A percentile compares a stretch with the other conserved stretches of the same genome.
Evolutionary conservation across 2,113 vertebrate species (phyloP).

Genomic region (Astur gentilis): DNA sequence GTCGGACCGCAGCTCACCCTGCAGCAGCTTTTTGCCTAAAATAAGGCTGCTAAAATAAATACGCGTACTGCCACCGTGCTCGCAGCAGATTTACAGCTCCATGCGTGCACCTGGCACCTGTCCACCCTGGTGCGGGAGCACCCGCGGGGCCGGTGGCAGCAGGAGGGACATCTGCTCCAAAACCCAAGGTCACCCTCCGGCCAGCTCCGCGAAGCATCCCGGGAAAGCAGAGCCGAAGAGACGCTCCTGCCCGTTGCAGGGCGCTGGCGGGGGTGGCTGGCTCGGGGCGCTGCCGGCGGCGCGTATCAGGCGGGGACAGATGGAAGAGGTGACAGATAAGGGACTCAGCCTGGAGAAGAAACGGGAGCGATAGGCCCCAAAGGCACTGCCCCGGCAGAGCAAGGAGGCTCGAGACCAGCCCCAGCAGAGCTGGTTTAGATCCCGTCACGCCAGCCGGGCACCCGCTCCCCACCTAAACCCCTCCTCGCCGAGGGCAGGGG

Average conservation of each 20-base stretch:
- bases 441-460: rapidly evolving
- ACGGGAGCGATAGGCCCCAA: background rate
- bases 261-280: background rate
- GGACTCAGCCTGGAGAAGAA: background rate
- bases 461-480: background rate
- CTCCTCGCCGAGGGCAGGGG: background rate
- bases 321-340: slow-evolving; percentile 51
- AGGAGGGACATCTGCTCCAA: background rate
- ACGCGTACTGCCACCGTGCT: rapidly evolving
- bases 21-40: slow-evolving; percentile 7
- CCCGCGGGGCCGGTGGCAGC: background rate
- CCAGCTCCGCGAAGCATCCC: rapidly evolving
- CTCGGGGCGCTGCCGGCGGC: background rate
- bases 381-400: background rate
- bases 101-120: rapidly evolving
- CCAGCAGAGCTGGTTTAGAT: background rate
- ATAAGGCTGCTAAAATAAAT: slow-evolving; percentile 12
- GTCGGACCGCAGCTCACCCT: background rate
- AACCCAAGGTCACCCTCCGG: background rate
- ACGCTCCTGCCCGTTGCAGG: background rate
- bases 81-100: background rate
- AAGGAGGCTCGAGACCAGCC: background rate
- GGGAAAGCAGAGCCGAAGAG: background rate
- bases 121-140: background rate
- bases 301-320: slow-evolving; percentile 15